Evolutionary conservation across 2,797 vertebrate species (phyloP), one percentile per base, ranked within the genome.

Genomic region (Delichon dasypus): DNA sequence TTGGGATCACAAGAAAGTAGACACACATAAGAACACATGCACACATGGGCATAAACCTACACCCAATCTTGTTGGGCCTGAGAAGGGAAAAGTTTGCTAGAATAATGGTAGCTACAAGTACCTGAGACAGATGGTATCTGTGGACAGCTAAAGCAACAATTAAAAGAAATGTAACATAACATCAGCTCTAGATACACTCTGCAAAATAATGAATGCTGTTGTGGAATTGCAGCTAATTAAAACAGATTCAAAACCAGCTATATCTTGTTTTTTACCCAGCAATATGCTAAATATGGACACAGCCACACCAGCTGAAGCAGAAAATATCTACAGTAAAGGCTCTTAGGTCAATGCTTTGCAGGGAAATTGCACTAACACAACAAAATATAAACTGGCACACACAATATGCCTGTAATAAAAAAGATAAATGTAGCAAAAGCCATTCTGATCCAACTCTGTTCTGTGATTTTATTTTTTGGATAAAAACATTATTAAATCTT

Each of bases 31-130:
- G 22, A 50, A 32, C 10, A 66, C 6, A 14, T 5, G 7, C 15
- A 70, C 16, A 16, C 0, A 0, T 38, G 13, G 23, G 16, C 11
- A 36, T 7, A 58, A 38, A 40, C 5, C 32, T 29, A 13, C 25
- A 16, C 3, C 11, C 7, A 44, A 12, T 15, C 17, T 76, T 47
- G 1, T 1, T 32, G 10, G 26, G 29, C 3, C 4, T 45, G 17
- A 27, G 25, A 81, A 48, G 13, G 23, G 18, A 26, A 80, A 65
- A 79, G 2, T 3, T 42, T 61, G 16, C 15, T 65, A 13, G 50
- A 93, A 62, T n/a, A 84, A 40, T 21, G 16, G 16, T 23, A 73
- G 4, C 58, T 76, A 22, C 23, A 44, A 57, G 22, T 53, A 53
- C 16, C 21, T 53, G 62, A 55, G 13, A 66, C 17, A 91, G 78